A percentile compares a stretch with the other conserved stretches of the same genome.
phyloP scores from a whole-genome alignment of 2,888 invertebrate species.

The Eutolmus rufibarbis region DNA sequence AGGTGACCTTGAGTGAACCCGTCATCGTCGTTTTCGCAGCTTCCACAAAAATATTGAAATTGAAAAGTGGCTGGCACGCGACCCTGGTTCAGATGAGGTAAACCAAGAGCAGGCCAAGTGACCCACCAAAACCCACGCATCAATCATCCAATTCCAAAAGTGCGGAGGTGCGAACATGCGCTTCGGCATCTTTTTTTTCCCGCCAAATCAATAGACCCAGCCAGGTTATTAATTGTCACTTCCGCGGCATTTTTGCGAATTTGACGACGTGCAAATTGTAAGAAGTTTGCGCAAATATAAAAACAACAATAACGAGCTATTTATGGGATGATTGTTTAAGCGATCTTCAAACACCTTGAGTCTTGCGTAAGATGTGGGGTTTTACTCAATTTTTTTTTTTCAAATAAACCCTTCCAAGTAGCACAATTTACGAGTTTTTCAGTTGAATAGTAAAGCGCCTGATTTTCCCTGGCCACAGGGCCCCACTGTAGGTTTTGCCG shows the following conservation, averaged over 20 bases:
- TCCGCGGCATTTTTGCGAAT: neutral
- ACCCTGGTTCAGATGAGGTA: neutral
- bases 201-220: neutral
- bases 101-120: neutral
- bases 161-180: neutral
- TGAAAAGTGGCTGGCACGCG: neutral
- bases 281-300: neutral
- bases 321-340: neutral
- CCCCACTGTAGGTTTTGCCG: neutral
- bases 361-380: neutral
- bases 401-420: neutral
- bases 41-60: neutral
- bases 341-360: neutral
- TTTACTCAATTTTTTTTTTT: neutral
- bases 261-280: neutral
- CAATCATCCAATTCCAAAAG: neutral
- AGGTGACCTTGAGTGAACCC: neutral
- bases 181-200: neutral
- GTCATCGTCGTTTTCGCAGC: neutral
- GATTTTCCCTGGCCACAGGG: neutral
- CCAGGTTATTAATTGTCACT: neutral
- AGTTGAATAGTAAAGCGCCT: neutral
- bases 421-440: neutral
- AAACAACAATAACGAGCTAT: neutral
- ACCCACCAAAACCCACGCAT: neutral